Percentiles rank a stretch among this genome's conserved stretches.
Conservation (phyloP, 2,797 vertebrate genomes). For the Sebastolobus altivelis region DNA sequence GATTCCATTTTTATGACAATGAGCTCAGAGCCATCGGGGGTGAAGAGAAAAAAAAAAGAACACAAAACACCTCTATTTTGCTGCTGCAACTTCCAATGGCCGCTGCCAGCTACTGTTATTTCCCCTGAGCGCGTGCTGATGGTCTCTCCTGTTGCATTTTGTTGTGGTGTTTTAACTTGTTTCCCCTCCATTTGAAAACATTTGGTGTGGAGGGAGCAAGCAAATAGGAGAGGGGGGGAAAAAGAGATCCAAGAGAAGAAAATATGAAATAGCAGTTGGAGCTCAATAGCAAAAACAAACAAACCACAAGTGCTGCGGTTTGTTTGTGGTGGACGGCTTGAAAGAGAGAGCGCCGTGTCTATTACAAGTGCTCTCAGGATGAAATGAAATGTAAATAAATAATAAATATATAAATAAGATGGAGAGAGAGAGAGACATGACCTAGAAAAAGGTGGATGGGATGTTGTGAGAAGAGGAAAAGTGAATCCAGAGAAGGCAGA, state of each 20-base stretch:
- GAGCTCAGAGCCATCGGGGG: slow-evolving; percentile 69
- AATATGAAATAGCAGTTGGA: slow-evolving; percentile 48
- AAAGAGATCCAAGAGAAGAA: slow-evolving; percentile 24
- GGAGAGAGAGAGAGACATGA: slow-evolving; percentile 45
- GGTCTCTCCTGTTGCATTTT: slow-evolving; percentile 72
- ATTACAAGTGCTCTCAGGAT: slow-evolving; percentile 26
- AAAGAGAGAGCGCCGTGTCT: slow-evolving; percentile 26
- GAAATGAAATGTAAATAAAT: slow-evolving; percentile 69
- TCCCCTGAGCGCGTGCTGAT: slow-evolving; percentile 77
- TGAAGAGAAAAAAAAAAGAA: slow-evolving; percentile 57
- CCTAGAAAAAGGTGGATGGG: slow-evolving; percentile 60
- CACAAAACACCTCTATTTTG: slow-evolving; percentile 79
- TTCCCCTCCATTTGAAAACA: slow-evolving; percentile 78
- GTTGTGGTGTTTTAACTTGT: slow-evolving; percentile 76
- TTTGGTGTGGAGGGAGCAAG: slow-evolving; percentile 57
- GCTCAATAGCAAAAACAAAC: slow-evolving; percentile 64
- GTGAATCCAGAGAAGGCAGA: slow-evolving; percentile 54
- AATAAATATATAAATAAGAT: slow-evolving; percentile 27
- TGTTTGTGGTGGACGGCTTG: slow-evolving; percentile 41
- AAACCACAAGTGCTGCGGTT: slow-evolving; percentile 34
- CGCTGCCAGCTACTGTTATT: slow-evolving; percentile 76
- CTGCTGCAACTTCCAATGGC: slow-evolving; percentile 71
- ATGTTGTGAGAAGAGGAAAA: slow-evolving; percentile 52
- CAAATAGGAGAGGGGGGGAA: slow-evolving; percentile 29
- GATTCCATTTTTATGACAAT: slow-evolving; percentile 81